Evolutionary conservation across 2,797 vertebrate species (phyloP).

Genomic region (Melanotaenia parkinsoni): DNA sequence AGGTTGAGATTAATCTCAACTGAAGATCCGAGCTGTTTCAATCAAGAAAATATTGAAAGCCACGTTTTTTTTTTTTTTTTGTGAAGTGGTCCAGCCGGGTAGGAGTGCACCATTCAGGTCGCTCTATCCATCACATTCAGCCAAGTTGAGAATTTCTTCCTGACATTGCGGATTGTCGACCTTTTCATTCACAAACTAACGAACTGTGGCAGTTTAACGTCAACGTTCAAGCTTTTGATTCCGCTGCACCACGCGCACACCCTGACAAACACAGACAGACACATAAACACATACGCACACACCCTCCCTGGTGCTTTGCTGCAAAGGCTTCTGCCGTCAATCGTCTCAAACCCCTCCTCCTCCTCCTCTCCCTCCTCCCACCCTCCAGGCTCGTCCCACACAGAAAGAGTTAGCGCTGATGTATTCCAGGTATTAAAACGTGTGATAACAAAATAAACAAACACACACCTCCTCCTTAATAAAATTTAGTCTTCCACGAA

Average conservation of each 20-base stretch:
- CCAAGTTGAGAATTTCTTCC: constrained; percentile 25
- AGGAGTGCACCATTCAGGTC: constrained; percentile 25
- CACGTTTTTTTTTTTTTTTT: neutral
- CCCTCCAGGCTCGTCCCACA: constrained; percentile 24
- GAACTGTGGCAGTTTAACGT: constrained; percentile 10
- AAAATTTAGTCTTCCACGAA: neutral
- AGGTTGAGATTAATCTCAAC: neutral
- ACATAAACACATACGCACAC: constrained; percentile 7
- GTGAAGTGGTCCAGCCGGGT: constrained; percentile 12
- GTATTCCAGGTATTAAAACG: neutral
- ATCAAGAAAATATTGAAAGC: neutral
- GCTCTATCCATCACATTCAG: constrained; percentile 21
- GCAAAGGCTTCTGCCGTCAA: constrained; percentile 74
- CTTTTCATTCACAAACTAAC: neutral
- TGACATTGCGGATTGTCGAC: neutral
- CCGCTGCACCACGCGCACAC: constrained; percentile 37
- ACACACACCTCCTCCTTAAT: neutral
- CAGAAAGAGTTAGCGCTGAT: constrained; percentile 17
- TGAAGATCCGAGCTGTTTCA: constrained; percentile 24
- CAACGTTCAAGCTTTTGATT: constrained; percentile 27
- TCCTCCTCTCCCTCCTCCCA: constrained; percentile 25
- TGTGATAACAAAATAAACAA: neutral
- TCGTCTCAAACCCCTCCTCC: neutral
- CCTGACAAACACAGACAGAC: neutral
- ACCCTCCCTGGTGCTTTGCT: constrained; percentile 60